Base-by-base conservation (phyloP, 2,888 invertebrate genomes). In the Desoria tigrina region DNA sequence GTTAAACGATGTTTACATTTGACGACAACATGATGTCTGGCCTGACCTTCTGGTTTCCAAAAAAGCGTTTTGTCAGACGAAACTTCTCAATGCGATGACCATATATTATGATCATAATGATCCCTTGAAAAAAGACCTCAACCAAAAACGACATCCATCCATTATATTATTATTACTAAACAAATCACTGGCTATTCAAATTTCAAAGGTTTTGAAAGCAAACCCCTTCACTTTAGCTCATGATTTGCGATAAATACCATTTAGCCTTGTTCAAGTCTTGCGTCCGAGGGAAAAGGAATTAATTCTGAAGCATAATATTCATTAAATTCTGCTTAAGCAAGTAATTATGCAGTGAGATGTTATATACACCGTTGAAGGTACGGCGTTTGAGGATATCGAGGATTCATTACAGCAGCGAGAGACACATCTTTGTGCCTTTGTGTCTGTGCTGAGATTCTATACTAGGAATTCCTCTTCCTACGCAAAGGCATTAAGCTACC, bases 401-500 rank as follows among this genome's bases (percentile, higher is more conserved):
- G 51, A 51, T 51, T 24, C 51, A 26, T 51, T 51, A 24, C 45
- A 45, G 9, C 9, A 39, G 39, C 9, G 39, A 9, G 4, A 21
- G 9, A 16, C 6, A 45, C 16, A 45, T 18, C 45, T 45, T 11
- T 9, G 9, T 16, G 16, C 9, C 45, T 45, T 16, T 45, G 45
- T 45, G 45, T 45, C 45, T 18, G 9, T 21, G 4, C 16, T 6
- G 6, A 21, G 45, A 11, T n/a, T 45, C 21, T 45, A 6, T 6
- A 18, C 21, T 45, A 45, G 45, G 24, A 24, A 11, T 21, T 23
- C 18, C 7, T 7, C 51, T 18, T 14, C 51, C 51, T 51, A 51
- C 51, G 51, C 51, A 24, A 51, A 51, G 51, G 6, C 26, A 51
- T 51, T 51, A 51, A 24, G 51, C 51, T 51, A 51, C 51, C 51